Base-by-base conservation (phyloP, 2,888 invertebrate species). In the Machimus rusticus region DNA sequence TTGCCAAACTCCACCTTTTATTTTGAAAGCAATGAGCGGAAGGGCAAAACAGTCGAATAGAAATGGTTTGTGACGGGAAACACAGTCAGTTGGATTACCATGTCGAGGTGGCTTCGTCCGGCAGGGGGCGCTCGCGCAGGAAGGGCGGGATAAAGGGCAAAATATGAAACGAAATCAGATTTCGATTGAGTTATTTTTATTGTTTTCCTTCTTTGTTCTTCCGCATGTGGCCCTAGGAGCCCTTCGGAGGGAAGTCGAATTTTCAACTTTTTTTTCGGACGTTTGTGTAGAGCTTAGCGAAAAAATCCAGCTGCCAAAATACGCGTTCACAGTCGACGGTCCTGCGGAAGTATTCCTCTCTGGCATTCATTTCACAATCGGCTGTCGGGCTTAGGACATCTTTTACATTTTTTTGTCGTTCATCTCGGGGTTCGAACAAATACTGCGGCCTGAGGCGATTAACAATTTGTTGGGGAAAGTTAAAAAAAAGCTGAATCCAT, bases 11-110 rank as follows among this genome's bases (percentile, higher is more conserved):
- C 66, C 28, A 66, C 66, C 28, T 66, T 66, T 66, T 66, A 66
- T 66, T 66, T 66, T 76, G 37, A 37, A 37, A 34, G 76, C 76
- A 76, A 76, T 76, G 76, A 76, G 76, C 76, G 76, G 76, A 76
- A 76, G 76, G 34, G 37, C 74, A 34, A 76, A 34, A 34, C 76
- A 37, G 76, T 76, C 6, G 37, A 76, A 76, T 76, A 76, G 43
- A 31, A 37, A 76, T 76, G 76, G 76, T 37, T 76, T 76, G 76
- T 76, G 76, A 76, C 37, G 76, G 76, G 34, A 76, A 76, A 76
- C 34, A 76, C 34, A 76, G 76, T 76, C 76, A 76, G 34, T 76
- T 76, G 76, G 76, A 76, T 66, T 66, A 66, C 66, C 23, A 66
- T 66, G 66, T 66, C 66, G 66, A 23, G 23, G 9, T 66, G 66